Evolutionary conservation across 2,113 vertebrate species (phyloP), one percentile per base, ranked within the genome.

Genomic region (Zosterops lateralis): DNA sequence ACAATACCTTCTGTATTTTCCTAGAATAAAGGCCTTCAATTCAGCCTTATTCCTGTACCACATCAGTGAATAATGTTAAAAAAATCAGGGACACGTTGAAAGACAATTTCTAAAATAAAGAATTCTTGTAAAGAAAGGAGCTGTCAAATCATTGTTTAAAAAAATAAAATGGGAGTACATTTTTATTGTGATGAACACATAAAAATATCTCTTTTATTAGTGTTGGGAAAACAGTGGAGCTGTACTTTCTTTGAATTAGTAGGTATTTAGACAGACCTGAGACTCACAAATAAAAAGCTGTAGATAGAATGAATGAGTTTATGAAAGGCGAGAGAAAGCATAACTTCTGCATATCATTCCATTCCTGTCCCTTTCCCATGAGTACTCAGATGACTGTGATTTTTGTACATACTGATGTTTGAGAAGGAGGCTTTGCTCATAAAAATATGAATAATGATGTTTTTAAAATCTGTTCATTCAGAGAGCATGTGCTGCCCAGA

Each of bases 391-490:
- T 54, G 60, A 31, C 54, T 84, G 9, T 32, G 38, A 64, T 79
- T 91, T 95, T 87, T 60, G 24, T 60, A 50, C 31, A 11, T 66
- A 47, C 38, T 91, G 60, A 56, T 91, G 78, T 67, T 80, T 83
- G 51, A 66, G 38, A 84, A 71, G 47, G 34, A 62, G 17, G 3
- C 17, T 89, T 87, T 85, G 42, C 47, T 87, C 84, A 83, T 70
- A 62, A 44, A 80, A 77, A 42, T 67, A 58, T 68, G 72, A 93
- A 95, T 94, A 93, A 90, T 91, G 3, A 1, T 34, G 12, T 74
- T 89, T 92, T 66, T 48, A 71, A 91, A 94, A 91, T 87, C 87
- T 92, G 56, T 80, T 95, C 71, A 62, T 91, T 76, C 84, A 80
- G 67, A 77, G 67, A 71, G 28, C 47, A 71, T 85, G 74, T 83